Evolutionary conservation across 2,113 vertebrate genomes (phyloP), one percentile per base, ranked within the genome.

Genomic region (Pitta sordida): DNA sequence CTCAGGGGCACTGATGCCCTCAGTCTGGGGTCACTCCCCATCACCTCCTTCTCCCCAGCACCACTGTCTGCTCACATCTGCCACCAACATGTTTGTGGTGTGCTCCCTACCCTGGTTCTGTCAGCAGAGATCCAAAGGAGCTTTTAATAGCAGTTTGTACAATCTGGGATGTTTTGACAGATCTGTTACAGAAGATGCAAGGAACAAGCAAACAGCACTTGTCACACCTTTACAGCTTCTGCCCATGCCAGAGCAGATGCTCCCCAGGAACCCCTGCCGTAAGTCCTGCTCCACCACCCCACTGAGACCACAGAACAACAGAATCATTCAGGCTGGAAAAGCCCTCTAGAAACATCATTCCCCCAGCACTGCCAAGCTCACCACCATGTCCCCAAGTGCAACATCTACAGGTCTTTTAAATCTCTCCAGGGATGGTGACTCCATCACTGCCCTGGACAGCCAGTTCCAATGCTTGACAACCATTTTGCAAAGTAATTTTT

Each of bases 111-210:
- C 88, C 95, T 1, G 5, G 3, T 36, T 44, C 92, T 83, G 83
- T 20, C 94, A 83, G 37, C 63, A 88, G 29, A 18, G 51, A 80
- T 13, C 53, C 76, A 64, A 18, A 39, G 22, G 27, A 86, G 86
- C 51, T 90, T 83, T 90, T 19, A 56, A 83, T 18, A 94, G 86
- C 83, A 92, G 63, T 58, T 58, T 90, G 86, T 83, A 56, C 60
- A 81, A 20, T 3, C 30, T 3, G 19, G 41, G 27, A 37, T 88
- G 36, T 83, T 88, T 37, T 88, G 93, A 90, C 91, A 92, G 86
- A 41, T 52, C n/a, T 69, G 86, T 10, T 29, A 63, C 67, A 77
- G 83, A 44, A 52, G 91, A 92, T 30, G 53, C 0, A 1, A 91
- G 67, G 30, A 70, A 36, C 6, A 6, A 60, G 49, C 75, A 68